Conservation (phyloP, 1,140 invertebrate species). For the Drosophila parvula region DNA sequence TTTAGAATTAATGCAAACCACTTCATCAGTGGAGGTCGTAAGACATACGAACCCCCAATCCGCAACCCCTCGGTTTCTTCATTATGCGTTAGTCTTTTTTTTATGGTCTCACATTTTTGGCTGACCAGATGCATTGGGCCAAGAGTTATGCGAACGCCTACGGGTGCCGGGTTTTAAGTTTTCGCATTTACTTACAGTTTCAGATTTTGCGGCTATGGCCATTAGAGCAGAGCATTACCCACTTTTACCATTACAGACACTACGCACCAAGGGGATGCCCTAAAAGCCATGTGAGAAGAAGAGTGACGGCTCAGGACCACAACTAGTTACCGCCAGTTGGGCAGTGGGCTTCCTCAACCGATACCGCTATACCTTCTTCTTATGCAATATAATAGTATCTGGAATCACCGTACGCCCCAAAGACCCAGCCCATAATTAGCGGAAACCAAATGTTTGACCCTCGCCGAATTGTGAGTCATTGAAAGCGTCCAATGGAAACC, state of each 20-base stretch:
- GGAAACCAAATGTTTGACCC: constrained; percentile 25
- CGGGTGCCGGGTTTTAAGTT: neutral
- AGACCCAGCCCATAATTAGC: constrained; percentile 9
- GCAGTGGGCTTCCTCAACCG: neutral
- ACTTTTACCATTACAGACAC: neutral
- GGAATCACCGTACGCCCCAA: neutral
- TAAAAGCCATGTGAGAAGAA: neutral
- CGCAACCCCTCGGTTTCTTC: neutral
- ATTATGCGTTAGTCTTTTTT: constrained; percentile 30
- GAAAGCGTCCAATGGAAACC: constrained; percentile 21
- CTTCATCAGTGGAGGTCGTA: constrained; percentile 35
- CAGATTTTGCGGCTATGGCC: constrained; percentile 21
- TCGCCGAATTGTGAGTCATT: constrained; percentile 31
- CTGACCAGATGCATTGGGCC: constrained; percentile 24
- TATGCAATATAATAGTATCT: neutral
- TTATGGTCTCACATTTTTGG: neutral
- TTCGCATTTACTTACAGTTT: constrained; percentile 15
- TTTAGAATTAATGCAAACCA: constrained; percentile 28
- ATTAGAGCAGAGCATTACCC: constrained; percentile 44
- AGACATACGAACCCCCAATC: neutral
- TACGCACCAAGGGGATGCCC: constrained; percentile 15
- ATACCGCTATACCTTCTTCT: neutral
- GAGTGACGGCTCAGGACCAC: constrained; percentile 22
- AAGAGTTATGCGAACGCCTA: constrained; percentile 27
- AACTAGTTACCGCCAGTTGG: neutral